Conservation (phyloP, 2,113 vertebrate genomes). For the Madoqua kirkii region DNA sequence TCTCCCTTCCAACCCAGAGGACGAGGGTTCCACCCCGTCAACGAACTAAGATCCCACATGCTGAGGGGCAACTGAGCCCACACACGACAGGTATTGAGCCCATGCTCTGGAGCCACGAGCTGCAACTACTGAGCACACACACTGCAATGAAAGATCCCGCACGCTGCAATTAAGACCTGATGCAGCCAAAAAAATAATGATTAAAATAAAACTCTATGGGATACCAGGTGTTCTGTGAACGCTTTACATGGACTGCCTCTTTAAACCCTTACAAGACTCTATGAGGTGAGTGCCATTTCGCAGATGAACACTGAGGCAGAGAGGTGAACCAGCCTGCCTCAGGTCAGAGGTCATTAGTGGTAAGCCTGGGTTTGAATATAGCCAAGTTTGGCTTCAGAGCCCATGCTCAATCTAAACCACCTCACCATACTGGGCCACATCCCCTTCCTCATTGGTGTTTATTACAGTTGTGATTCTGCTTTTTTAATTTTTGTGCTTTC, state of each 20-base stretch:
- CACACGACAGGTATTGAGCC: background rate
- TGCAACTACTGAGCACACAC: background rate
- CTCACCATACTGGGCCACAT: background rate
- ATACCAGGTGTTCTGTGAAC: no score
- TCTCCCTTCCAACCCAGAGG: background rate
- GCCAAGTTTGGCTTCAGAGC: background rate
- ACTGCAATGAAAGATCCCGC: background rate
- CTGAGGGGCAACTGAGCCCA: background rate
- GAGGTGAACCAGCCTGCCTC: background rate
- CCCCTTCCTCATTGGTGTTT: background rate
- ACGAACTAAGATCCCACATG: background rate
- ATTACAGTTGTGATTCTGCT: background rate
- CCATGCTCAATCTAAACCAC: background rate
- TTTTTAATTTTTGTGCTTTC: background rate
- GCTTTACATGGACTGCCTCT: background rate
- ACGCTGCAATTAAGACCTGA: background rate
- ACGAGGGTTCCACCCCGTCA: background rate
- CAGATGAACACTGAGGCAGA: background rate
- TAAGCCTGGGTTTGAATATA: background rate
- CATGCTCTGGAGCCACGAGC: background rate
- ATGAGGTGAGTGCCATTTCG: background rate
- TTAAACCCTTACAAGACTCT: background rate
- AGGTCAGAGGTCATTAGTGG: background rate
- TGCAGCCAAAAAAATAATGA: background rate
- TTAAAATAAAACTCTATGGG: background rate